Conservation (phyloP, 2,888 invertebrate genomes). For the Cerceris rybyensis region DNA sequence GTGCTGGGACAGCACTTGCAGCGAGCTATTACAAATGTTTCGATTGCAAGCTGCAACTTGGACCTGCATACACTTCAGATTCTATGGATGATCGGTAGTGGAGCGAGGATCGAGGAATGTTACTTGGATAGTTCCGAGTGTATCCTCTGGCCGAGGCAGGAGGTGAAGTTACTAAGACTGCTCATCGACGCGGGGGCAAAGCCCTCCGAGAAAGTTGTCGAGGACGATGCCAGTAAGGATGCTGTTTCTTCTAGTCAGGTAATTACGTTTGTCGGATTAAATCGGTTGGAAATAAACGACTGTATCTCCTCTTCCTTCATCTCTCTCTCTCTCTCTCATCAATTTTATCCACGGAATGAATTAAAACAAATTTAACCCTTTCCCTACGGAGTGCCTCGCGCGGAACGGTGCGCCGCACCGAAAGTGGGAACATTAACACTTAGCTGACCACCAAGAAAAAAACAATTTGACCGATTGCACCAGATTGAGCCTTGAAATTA, state of each 20-base stretch:
- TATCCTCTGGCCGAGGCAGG: constrained; percentile 82
- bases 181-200: constrained; percentile 90
- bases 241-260: constrained; percentile 81
- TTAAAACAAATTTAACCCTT: too few species aligned
- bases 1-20: constrained; percentile 84
- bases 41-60: constrained; percentile 73
- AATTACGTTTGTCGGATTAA: background rate
- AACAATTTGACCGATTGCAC: too few species aligned
- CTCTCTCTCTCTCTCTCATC: too few species aligned
- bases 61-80: constrained; percentile 88
- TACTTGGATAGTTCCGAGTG: constrained; percentile 79
- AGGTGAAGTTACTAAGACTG: constrained; percentile 87
- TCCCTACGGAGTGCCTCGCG: too few species aligned
- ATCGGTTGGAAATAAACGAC: background rate
- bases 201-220: constrained; percentile 81
- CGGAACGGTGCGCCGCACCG: too few species aligned
- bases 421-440: too few species aligned
- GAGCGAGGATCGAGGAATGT: constrained; percentile 80
- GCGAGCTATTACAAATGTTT: constrained; percentile 74
- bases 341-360: too few species aligned
- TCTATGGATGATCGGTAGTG: constrained; percentile 90
- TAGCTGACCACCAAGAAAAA: too few species aligned
- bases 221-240: constrained; percentile 76
- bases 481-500: too few species aligned
- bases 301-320: background rate